phyloP scores from a whole-genome alignment of 53 echinoderm and acorn worm genomes.

The Paracentrotus lividus region DNA sequence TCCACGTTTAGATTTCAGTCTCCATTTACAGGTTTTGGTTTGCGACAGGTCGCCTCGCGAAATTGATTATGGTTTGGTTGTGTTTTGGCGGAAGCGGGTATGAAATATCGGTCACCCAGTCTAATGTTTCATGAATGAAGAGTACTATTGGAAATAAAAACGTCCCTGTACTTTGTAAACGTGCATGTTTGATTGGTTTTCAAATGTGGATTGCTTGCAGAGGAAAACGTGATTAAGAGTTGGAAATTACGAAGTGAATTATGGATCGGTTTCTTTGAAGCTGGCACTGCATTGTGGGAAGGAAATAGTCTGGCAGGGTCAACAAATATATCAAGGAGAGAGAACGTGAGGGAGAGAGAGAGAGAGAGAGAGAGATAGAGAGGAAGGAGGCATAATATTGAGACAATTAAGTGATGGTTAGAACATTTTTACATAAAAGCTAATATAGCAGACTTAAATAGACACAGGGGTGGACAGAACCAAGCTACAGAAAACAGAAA shows the following conservation, averaged over 20 bases:
- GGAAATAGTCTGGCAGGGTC: constrained; percentile 14
- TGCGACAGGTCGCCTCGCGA: constrained; percentile 7
- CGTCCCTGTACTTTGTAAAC: background rate
- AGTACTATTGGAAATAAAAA: background rate
- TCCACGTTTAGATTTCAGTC: constrained; percentile 20
- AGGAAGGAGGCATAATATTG: background rate
- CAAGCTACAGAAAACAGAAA: background rate
- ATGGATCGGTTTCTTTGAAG: background rate
- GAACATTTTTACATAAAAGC: too few species aligned
- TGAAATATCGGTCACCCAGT: background rate
- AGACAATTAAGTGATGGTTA: background rate
- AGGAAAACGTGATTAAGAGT: background rate
- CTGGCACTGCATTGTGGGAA: background rate
- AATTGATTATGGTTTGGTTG: constrained; percentile 23
- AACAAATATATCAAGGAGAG: background rate
- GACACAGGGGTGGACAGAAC: background rate
- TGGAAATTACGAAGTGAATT: background rate
- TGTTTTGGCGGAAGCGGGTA: background rate
- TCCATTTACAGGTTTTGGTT: background rate
- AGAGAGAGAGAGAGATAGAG: background rate
- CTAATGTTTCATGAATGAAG: background rate
- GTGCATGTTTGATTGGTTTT: background rate
- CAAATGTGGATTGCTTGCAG: background rate
- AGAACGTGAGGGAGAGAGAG: background rate
- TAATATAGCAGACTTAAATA: background rate